A percentile compares a stretch with the other conserved stretches of the same genome.
Conservation (phyloP, 37 sponge, comb jelly and placozoan species). For the Hormiphora californensis region DNA sequence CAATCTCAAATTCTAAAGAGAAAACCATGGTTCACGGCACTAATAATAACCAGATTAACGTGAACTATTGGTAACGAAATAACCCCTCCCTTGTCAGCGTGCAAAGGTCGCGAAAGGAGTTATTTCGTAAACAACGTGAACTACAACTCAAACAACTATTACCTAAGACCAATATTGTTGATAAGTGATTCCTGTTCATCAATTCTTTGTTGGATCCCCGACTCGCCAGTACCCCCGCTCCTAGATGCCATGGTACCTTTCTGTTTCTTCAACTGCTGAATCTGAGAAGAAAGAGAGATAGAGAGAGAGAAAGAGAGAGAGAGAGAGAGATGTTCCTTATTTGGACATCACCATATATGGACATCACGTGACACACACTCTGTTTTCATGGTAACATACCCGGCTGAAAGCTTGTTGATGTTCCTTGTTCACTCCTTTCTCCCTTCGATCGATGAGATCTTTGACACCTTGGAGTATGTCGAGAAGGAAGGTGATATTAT, state of each 20-base stretch:
- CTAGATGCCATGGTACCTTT: slow-evolving; percentile 21
- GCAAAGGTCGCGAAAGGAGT: no score
- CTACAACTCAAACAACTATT: no score
- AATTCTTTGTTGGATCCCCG: slow-evolving; percentile 36
- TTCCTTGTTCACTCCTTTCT: slow-evolving; percentile 63
- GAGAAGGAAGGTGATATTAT: slow-evolving; percentile 20
- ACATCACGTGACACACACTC: background rate
- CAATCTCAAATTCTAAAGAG: background rate
- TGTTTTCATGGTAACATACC: background rate
- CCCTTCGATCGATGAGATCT: slow-evolving; percentile 76
- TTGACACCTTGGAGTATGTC: slow-evolving; percentile 51
- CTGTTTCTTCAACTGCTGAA: slow-evolving; percentile 49
- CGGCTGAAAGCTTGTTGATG: slow-evolving; percentile 71
- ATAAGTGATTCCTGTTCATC: slow-evolving; percentile 41
- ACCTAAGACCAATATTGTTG: slow-evolving; percentile 45
- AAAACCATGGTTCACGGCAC: background rate
- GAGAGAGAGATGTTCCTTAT: background rate
- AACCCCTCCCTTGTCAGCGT: no score
- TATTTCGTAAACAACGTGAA: no score
- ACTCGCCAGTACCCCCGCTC: background rate
- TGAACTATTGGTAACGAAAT: no score
- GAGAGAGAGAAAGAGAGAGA: background rate
- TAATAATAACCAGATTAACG: no score
- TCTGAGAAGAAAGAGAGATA: background rate
- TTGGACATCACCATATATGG: background rate